Evolutionary conservation across 2,888 invertebrate genomes (phyloP), one percentile per base, ranked within the genome.

Genomic region (Mesoligia furuncula): DNA sequence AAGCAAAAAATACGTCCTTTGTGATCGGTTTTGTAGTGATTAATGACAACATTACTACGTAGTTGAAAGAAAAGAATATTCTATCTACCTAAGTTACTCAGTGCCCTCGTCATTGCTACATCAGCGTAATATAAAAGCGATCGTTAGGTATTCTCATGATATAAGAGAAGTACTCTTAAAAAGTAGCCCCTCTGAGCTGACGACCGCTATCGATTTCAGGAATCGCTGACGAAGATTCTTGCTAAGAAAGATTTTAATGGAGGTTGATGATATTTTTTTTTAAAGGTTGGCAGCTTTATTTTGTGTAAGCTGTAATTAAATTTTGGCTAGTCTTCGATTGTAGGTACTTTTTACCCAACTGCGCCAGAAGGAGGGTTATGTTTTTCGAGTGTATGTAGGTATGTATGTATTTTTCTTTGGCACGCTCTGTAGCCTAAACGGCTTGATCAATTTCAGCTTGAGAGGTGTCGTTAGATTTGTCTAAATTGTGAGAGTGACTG

Each of bases 41-140:
- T n/a, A n/a, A n/a, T n/a, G n/a, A n/a, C n/a, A n/a, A n/a, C n/a
- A n/a, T n/a, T n/a, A n/a, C n/a, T n/a, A n/a, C n/a, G n/a, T n/a
- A n/a, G n/a, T n/a, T n/a, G n/a, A n/a, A n/a, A n/a, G n/a, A n/a
- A n/a, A 9, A 24, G 4, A 24, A 24, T 54, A 54, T 54, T 24
- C 11, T 24, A 54, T 54, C 54, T 51, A 11, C 2, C 11, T 65
- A 15, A 42, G 27, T 51, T 17, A 45, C 20, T 42, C n/a, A 70
- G 31, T 61, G n/a, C 27, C 69, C 65, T 66, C 69, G n/a, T 61
- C 31, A 54, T 13, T 0, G 24, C 24, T 11, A 39, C 65, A 62
- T 82, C 83, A 78, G 73, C 83, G 54, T 67, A 75, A 73, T 77
- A 73, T 62, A 42, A 62, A 82, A 75, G 75, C 57, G 77, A 73